Evolutionary conservation across 2,113 vertebrate species (phyloP).

Genomic region (Protobothrops flavoviridis): DNA sequence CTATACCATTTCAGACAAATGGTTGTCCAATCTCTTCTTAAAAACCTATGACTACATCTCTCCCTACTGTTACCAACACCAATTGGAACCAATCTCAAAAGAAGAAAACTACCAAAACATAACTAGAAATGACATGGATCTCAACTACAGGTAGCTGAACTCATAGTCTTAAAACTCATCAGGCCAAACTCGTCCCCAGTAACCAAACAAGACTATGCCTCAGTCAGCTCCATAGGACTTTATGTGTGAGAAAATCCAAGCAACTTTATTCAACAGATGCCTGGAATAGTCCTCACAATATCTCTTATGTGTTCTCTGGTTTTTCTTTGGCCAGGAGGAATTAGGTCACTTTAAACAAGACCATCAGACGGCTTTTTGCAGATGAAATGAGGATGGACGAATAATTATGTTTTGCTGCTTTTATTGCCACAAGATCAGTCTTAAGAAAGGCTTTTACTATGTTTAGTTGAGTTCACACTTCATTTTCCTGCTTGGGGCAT

Average conservation of each 20-base stretch:
- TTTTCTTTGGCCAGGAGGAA: not conserved
- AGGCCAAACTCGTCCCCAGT: not conserved
- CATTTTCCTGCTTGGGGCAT: not conserved
- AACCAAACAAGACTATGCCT: not conserved
- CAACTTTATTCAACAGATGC: not conserved
- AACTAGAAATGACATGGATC: not conserved
- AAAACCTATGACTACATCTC: not conserved
- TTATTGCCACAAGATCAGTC: not conserved
- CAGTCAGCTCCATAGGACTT: not conserved
- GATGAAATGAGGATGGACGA: not conserved
- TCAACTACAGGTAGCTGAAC: not conserved
- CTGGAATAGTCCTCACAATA: not conserved
- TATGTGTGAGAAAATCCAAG: not conserved
- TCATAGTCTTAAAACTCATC: not conserved
- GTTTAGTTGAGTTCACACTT: not conserved
- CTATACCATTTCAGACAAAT: not conserved
- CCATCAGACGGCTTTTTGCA: not conserved
- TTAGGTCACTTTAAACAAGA: not conserved
- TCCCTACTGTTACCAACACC: not conserved
- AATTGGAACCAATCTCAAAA: not conserved
- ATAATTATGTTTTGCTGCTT: not conserved
- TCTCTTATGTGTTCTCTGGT: not conserved
- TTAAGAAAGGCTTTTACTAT: not conserved
- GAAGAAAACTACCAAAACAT: not conserved
- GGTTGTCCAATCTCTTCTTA: not conserved